These are phyloP conservation scores for Micropoecilia bifurca DNA, from an alignment of 2,797 vertebrate species.

Conservation along the genomic window DNA sequence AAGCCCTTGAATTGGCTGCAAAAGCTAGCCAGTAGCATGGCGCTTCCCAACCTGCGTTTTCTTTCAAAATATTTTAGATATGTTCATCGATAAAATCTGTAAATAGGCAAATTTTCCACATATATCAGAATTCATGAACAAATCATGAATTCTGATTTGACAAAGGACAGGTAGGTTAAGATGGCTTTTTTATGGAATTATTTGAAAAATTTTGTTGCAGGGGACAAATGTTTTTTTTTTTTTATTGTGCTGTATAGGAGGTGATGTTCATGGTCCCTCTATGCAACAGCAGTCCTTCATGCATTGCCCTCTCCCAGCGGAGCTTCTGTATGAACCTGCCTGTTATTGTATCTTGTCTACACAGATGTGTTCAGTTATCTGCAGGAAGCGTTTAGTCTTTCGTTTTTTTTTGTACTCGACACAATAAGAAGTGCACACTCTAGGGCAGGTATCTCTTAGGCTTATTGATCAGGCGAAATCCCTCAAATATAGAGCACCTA, in stretches of 20 bases:
- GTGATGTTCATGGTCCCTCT: background rate
- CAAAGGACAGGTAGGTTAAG: background rate
- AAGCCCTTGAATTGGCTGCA: background rate
- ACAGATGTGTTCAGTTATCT: background rate
- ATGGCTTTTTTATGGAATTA: background rate
- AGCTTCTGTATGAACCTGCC: constrained; percentile 5
- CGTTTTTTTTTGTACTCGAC: constrained; percentile 28
- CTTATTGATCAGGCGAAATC: constrained; percentile 64
- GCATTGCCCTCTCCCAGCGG: constrained; percentile 3
- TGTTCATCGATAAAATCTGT: background rate
- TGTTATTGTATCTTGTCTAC: constrained; percentile 10
- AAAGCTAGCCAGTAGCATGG: background rate
- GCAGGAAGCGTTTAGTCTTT: constrained; percentile 35
- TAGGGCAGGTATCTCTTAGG: constrained; percentile 42
- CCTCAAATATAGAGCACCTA: constrained; percentile 40
- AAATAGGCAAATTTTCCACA: background rate
- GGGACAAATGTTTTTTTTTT: background rate
- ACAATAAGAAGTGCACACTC: constrained; percentile 39
- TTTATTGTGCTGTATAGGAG: background rate
- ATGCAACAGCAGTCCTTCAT: background rate
- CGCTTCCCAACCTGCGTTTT: background rate
- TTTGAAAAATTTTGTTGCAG: background rate
- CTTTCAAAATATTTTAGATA: background rate
- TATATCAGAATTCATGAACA: background rate
- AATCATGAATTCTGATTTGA: no score